Evolutionary conservation across 2,888 invertebrate genomes (phyloP), one percentile per base, ranked within the genome.

Genomic region (Hermaeophaga mercurialis): DNA sequence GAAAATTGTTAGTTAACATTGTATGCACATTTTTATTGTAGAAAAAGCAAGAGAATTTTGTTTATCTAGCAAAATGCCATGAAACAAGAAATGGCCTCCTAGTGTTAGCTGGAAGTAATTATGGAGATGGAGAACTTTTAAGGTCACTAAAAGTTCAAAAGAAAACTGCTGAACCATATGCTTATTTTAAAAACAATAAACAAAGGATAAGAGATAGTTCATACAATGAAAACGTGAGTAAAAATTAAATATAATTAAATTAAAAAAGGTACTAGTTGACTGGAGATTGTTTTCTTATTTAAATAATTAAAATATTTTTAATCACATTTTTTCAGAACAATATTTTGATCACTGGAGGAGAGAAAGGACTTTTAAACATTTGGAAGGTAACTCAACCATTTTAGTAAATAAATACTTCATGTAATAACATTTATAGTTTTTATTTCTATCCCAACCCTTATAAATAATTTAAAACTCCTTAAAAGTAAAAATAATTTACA

Each of bases 181-280:
- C 83, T 1, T 78, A 83, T 70, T 85, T 88, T 65, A 64, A 71
- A 3, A 81, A 78, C 14, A 91, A 90, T 73, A 84, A 82, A 58
- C 91, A 91, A 75, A 80, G 85, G 9, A 85, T 91, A 1, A 80
- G 90, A n/a, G 82, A 86, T 56, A 87, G 87, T 72, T 82, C 85
- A 76, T 84, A 82, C 64, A 81, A 88, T 67, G 70, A 78, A 55
- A 80, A 84, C 71, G 89, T 89, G 74, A 81, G 80, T 79, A 19
- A 39, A 39, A 7, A 12, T 31, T 31, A 4, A 5, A 11, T 43
- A 15, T 31, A 12, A 7, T 34, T 15, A 11, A 41, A 45, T 50
- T 39, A 33, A 31, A n/a, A n/a, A n/a, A n/a, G n/a, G n/a, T n/a
- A n/a, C n/a, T n/a, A n/a, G n/a, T n/a, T n/a, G n/a, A n/a, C n/a